Evolutionary conservation across 2,113 vertebrate species (phyloP), one percentile per base, ranked within the genome.

Genomic region (Calidris pugnax): DNA sequence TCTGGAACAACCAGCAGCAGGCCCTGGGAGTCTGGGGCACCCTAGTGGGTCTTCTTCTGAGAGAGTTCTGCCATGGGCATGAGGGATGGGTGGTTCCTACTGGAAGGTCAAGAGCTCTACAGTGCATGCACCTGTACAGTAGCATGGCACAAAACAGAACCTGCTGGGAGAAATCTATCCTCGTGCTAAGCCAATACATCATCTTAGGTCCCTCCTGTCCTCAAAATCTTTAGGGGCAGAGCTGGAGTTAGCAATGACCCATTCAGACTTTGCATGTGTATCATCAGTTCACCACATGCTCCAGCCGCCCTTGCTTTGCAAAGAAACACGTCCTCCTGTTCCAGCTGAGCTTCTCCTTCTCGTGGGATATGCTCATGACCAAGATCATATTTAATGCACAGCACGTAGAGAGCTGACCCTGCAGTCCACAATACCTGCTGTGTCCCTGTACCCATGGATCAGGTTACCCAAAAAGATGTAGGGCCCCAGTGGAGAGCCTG

Each of bases 381-480:
- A 3, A 51, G 53, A 76, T 39, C 14, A 24, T 7, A 9, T 7
- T 51, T 74, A 63, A 43, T 33, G 18, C 14, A 47, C 72, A 77
- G 55, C 24, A 21, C 66, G 72, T 43, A 88, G 55, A n/a, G 23
- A 59, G 23, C 3, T 33, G 53, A 30, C 4, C 14, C n/a, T 48
- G 30, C 50, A 32, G n/a, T 9, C 57, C 63, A 56, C 53, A 30
- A 2, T 12, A 20, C 23, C 17, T 12, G 2, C 32, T 7, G 4
- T 37, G 27, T 9, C 73, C 41, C 66, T 59, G 23, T 28, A 30
- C n/a, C n/a, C 27, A 26, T 1, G 6, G 19, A 17, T 18, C 0
- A 0, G 8, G 27, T 41, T 87, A 37, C 51, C n/a, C 26, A 55
- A 23, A 19, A 33, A 12, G 73, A 8, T 3, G n/a, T 37, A 53